Base-by-base conservation (phyloP, 2,113 vertebrate species). In the Cyanistes caeruleus region DNA sequence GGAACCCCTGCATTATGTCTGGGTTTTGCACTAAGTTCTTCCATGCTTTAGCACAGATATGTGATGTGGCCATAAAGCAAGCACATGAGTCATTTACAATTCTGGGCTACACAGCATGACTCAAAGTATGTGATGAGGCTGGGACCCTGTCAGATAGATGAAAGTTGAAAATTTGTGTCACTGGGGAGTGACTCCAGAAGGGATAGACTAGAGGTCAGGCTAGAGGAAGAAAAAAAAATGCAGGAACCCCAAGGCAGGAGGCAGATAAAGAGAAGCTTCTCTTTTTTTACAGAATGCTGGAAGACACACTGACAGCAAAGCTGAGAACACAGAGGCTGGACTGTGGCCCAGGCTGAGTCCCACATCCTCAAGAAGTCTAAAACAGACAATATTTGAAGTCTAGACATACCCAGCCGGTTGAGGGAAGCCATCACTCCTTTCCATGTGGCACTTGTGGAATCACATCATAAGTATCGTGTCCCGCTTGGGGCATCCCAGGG, bases 271-370 rank as follows among this genome's bases (percentile, higher is more conserved):
- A 58, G 33, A 52, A 74, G 15, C 6, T 33, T 44, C 19, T 60
- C 5, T 3, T n/a, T 51, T 78, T 76, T 43, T 35, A 19, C 30
- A 55, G 39, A 88, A 70, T 1, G 0, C 49, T 89, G 59, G 28
- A 80, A 88, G 58, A 37, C 25, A 59, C 18, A 27, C 28, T 79
- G 33, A 64, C 60, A 78, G 35, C 84, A 93, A 79, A 62, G 6
- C 22, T 79, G 75, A 64, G 37, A 69, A 46, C 31, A 86, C 24
- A 76, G 62, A 75, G 89, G 49, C 62, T 95, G 82, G 59, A 44
- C 13, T 46, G 33, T 67, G 30, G 60, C 78, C 64, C 65, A 76
- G 43, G 37, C 63, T 87, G 59, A 80, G 23, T 92, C 70, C 41
- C 62, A 75, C 53, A 60, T 44, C 48, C 53, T 83, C 53, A 44